These are phyloP conservation scores for Oreochromis tanganicae DNA, from an alignment of 2,113 vertebrate genomes.

Conservation along the genomic window DNA sequence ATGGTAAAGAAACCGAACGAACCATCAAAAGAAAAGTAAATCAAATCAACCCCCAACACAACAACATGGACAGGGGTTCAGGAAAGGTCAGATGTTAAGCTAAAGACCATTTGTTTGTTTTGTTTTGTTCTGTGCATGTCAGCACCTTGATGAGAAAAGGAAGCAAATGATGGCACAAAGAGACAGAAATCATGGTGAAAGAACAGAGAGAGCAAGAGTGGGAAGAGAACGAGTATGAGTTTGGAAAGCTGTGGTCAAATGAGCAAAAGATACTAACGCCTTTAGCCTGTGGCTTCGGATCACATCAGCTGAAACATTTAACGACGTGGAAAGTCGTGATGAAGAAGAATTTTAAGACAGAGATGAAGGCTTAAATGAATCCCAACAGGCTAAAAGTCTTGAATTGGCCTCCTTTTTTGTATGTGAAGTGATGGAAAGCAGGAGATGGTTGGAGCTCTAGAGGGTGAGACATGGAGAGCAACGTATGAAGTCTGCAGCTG, in stretches of 20 bases:
- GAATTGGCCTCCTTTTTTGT: neutral
- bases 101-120: constrained; percentile 81
- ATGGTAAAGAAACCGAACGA: constrained; percentile 26
- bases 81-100: constrained; percentile 65
- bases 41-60: constrained; percentile 60
- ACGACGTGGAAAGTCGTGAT: neutral
- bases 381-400: neutral
- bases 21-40: constrained; percentile 52
- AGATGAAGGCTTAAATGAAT: neutral
- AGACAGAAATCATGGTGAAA: neutral
- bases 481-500: constrained; percentile 20
- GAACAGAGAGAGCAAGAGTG: neutral
- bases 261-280: constrained; percentile 16
- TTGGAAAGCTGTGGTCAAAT: neutral
- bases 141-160: constrained; percentile 47
- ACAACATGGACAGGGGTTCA: constrained; percentile 55
- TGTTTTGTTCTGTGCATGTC: constrained; percentile 76
- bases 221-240: neutral
- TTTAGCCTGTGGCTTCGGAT: neutral
- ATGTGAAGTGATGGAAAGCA: constrained; percentile 1
- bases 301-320: neutral
- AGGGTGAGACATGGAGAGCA: neutral
- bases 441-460: neutral
- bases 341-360: neutral
- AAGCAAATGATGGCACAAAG: constrained; percentile 1